Conservation (phyloP, 2,113 vertebrate species). For the Glaucomys volans region DNA sequence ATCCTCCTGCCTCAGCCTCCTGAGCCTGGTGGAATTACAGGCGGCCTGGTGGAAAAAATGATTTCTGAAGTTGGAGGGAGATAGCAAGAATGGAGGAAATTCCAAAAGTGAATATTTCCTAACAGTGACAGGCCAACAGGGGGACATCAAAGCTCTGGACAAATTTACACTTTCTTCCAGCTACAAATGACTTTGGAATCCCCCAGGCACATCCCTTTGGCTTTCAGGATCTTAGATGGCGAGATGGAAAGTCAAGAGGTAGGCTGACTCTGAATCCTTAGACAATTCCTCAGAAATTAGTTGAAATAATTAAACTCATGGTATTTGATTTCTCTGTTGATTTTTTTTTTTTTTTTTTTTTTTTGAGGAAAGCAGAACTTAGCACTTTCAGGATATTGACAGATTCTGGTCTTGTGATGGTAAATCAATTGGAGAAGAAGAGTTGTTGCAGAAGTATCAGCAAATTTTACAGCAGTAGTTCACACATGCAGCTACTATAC, state of each 20-base stretch:
- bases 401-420: not conserved
- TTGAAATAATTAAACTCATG: not conserved
- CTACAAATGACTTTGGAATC: not conserved
- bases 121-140: not conserved
- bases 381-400: not conserved
- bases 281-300: constrained; percentile 19
- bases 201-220: not conserved
- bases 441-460: not conserved
- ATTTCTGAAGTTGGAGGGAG: not conserved
- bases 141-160: not conserved
- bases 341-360: not conserved
- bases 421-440: not conserved
- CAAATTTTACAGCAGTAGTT: constrained; percentile 63
- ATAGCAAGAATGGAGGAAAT: not conserved
- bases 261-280: not conserved
- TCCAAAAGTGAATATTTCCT: not conserved
- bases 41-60: not conserved
- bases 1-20: no score
- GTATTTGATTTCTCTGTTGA: not conserved
- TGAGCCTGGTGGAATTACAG: no score
- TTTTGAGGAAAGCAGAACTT: not conserved
- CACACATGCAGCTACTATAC: not conserved
- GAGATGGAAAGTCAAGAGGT: not conserved
- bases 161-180: not conserved
- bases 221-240: not conserved